Base-by-base conservation (phyloP, 1,140 invertebrate species). In the Drosophila santomea region DNA sequence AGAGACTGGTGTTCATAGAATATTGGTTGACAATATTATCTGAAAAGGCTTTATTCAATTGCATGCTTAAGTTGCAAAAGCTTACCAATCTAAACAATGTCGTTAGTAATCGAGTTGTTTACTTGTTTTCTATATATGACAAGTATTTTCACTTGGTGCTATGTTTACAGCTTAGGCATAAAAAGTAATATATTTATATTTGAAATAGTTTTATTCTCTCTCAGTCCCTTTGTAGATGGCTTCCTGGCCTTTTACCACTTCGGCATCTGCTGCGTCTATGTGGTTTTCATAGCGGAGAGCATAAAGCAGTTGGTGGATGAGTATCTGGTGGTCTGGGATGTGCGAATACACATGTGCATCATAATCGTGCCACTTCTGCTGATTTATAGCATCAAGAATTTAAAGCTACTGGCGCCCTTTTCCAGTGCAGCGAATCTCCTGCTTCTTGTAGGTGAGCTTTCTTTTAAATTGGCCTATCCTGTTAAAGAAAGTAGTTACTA, bases 231-330 rank as follows among this genome's bases (percentile, higher is more conserved):
- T 41, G 94, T 96, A 7, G 95, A 96, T 77, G 86, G 94, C 2
- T 96, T 97, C 84, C 93, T 98, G 57, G 95, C 97, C n/a, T 93
- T 97, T 43, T 97, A 97, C 72, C 97, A 98, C 92, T 94, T 98
- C 61, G 97, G 97, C 39, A 97, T 98, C 88, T 98, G 97, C 90
- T 97, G 96, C 82, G 96, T 97, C 2, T 98, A 98, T 93, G 95
- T 97, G 28, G 95, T 98, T 4, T 98, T 98, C 91, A 96, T 98
- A 14, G 95, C 96, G 1, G 94, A 95, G 32, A 97, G 95, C 82
- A 93, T 96, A 4, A 95, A 96, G 84, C 93, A 95, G 93, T 86
- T 94, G 20, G 91, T 93, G 7, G 93, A 94, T 51, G 92, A 93
- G 12, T 91, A 93, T 74, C 88, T 91, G 1, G 59, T 93, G 35